phyloP scores from a whole-genome alignment of 2,888 invertebrate genomes.

The Cheilosia grossa region DNA sequence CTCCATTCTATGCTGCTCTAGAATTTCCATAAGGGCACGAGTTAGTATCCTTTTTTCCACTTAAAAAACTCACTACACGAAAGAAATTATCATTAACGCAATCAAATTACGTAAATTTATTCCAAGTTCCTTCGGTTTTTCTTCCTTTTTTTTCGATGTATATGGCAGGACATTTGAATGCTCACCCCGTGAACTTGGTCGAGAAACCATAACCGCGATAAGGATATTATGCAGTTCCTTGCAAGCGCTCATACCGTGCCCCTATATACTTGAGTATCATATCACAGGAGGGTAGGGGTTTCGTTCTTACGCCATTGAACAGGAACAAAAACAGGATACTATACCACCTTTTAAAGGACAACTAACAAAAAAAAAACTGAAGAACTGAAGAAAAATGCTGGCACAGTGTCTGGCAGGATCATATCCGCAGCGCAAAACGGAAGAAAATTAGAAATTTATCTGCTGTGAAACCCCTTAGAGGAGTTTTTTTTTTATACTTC shows the following conservation, averaged over 20 bases:
- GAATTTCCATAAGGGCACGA: constrained; percentile 71
- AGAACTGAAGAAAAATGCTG: constrained; percentile 59
- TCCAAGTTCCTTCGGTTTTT: constrained; percentile 58
- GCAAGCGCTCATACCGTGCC: constrained; percentile 51
- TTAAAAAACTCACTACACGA: constrained; percentile 37
- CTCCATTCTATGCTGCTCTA: constrained; percentile 29
- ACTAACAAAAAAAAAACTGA: neutral
- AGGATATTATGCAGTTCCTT: constrained; percentile 55
- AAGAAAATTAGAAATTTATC: constrained; percentile 63
- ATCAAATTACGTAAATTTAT: constrained; percentile 74
- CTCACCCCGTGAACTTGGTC: constrained; percentile 58
- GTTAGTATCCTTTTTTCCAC: constrained; percentile 53
- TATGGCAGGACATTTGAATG: constrained; percentile 22
- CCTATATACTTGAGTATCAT: constrained; percentile 71
- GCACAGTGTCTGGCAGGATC: constrained; percentile 45
- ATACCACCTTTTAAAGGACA: constrained; percentile 40
- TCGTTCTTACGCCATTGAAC: constrained; percentile 64
- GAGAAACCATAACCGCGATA: constrained; percentile 73
- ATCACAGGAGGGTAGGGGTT: constrained; percentile 65
- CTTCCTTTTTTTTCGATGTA: constrained; percentile 7
- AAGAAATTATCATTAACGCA: constrained; percentile 64
- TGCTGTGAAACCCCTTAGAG: constrained; percentile 47
- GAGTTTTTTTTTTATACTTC: constrained; percentile 30
- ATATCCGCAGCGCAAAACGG: constrained; percentile 36
- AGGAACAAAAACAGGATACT: constrained; percentile 59